Conservation (phyloP, 2,888 invertebrate species). For the Cheilosia pagana region DNA sequence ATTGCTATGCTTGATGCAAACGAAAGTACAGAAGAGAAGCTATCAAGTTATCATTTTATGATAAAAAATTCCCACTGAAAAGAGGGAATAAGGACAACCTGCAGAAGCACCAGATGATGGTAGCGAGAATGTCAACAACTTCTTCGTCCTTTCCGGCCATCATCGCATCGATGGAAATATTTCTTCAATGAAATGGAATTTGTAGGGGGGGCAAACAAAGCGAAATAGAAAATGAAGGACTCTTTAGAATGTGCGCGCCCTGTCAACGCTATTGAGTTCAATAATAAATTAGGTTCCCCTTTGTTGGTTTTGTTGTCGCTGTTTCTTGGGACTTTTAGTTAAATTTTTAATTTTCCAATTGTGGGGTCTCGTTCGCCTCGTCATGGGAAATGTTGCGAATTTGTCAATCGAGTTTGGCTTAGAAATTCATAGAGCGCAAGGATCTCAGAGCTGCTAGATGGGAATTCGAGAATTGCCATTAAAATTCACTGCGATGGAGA, state of each 20-base stretch:
- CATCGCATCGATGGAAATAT: neutral
- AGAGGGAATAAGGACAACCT: conserved; percentile 6
- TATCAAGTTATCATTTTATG: conserved; percentile 68
- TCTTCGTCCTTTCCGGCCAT: neutral
- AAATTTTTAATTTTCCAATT: conserved; percentile 54
- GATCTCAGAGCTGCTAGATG: too few relatives aligned
- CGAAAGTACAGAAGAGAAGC: conserved; percentile 19
- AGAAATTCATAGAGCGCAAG: neutral
- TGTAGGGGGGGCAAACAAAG: neutral
- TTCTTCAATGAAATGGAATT: conserved; percentile 19
- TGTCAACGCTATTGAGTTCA: conserved; percentile 47
- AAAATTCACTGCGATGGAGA: too few relatives aligned
- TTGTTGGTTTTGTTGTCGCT: conserved; percentile 12
- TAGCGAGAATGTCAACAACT: conserved; percentile 28
- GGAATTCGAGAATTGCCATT: too few relatives aligned
- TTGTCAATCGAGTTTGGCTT: neutral
- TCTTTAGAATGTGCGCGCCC: conserved; percentile 22
- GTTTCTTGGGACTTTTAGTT: conserved; percentile 32
- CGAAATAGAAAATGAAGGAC: conserved; percentile 8
- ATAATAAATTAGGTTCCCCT: conserved; percentile 54
- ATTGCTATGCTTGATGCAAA: conserved; percentile 2
- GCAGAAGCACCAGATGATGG: conserved; percentile 22
- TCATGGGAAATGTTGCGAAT: neutral
- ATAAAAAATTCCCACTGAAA: conserved; percentile 44
- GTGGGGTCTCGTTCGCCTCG: conserved; percentile 5